Base-by-base conservation (phyloP, 2,113 vertebrate genomes). In the Marcusenius ussheri region DNA sequence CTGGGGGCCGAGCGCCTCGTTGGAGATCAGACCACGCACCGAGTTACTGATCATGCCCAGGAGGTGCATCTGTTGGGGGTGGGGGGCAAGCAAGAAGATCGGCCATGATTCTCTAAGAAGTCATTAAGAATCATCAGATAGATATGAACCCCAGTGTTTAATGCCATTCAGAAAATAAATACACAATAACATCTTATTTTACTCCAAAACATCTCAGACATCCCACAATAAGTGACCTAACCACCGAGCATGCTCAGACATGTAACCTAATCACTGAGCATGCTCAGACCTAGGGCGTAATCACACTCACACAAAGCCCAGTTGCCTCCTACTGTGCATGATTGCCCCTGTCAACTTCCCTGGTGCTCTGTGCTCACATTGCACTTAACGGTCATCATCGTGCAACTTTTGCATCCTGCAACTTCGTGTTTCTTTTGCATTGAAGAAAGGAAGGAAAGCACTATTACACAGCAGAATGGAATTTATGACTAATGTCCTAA, bases 31-130 rank as follows among this genome's bases (percentile, higher is more conserved):
- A 89, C 92, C 91, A 89, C 93, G 94, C 87, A 97, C 91, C 0
- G 94, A 95, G 92, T 96, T 96, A 83, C 94, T 96, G 50, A 96
- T 94, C 56, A 97, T 95, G 35, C 96, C 97, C 94, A 96, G 90
- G 89, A 93, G 92, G 92, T 96, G 96, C 96, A 97, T 97, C 96
- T 97, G 92, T 53, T 13, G 49, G 56, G 89, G 77, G 27, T 31
- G 83, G 83, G 19, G 83, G 83, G 83, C 19, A 45, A 84, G 3
- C 83, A 47, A 84, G 80, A 24, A 46, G 45, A 47, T 84, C 45
- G 1, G 83, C 83, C 39, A 70, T 66, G n/a, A 70, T 27, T 84
- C 45, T 47, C 6, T 3, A 45, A 70, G 62, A 11, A 66, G n/a
- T 66, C 62, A 66, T 66, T 84, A 21, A 45, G 42, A n/a, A 46